Base-by-base conservation (phyloP, 2,797 vertebrate genomes). In the Phrynocephalus forsythii region DNA sequence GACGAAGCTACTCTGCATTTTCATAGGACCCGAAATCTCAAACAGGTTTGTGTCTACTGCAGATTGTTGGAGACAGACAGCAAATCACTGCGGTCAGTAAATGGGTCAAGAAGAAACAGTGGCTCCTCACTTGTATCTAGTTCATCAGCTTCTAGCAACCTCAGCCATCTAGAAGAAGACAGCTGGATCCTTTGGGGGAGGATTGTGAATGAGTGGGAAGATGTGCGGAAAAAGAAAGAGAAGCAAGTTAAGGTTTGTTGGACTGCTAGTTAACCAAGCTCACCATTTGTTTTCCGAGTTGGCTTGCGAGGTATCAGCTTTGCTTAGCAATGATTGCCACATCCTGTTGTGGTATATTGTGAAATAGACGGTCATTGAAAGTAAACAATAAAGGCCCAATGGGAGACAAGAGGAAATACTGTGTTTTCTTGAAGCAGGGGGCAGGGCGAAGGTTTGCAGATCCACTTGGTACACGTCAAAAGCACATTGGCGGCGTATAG, bases 171-270 rank as follows among this genome's bases (percentile, higher is more conserved):
- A 91, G 99, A 99, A 96, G 99, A 99, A 96, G 99, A 99, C 94
- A 95, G 98, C 0, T 99, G 99, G 99, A 98, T 99, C 88, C 96
- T 99, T n/a, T 99, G 99, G 99, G 99, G 99, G 9, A 97, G 98
- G 91, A 98, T 99, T 71, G 98, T 99, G 95, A 99, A 99, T 56
- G 99, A 99, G 94, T 99, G 99, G 99, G 99, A 99, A 95, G 99
- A 99, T 83, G 97, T 98, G 66, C 98, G 97, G 89, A 99, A 98
- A 95, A 99, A 99, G 95, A 99, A 99, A 94, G 99, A 99, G 94
- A 99, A 99, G 92, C 98, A 98, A 95, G 97, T 99, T 60, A 99
- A 99, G 98, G 99, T 99, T 38, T 82, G 87, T 87, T 83, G 48
- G 18, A 78, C 4, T 71, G 50, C 26, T 81, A 44, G 18, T 30